Percentiles rank a stretch among this genome's conserved stretches.
These are phyloP conservation scores for Temnopleurus reevesii DNA, from an alignment of 53 echinoderm and acorn worm species.

Conservation along the genomic window DNA sequence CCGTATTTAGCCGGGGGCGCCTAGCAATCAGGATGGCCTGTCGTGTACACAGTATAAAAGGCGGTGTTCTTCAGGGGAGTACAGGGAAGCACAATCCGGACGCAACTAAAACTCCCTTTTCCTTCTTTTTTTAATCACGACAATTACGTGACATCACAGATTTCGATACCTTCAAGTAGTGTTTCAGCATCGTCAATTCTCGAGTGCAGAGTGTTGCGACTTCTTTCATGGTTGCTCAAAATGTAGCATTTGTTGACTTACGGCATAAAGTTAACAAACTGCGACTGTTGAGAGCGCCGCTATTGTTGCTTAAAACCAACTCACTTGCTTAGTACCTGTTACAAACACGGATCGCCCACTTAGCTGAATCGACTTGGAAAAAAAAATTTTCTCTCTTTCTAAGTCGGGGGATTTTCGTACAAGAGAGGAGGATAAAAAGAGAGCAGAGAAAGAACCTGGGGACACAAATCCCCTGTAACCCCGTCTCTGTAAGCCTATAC, in stretches of 20 bases:
- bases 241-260: constrained; percentile 44
- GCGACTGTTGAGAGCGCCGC: constrained; percentile 24
- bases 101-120: neutral
- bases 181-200: neutral
- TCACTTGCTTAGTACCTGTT: constrained; percentile 71
- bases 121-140: neutral
- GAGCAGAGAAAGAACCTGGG: constrained; percentile 68
- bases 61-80: neutral
- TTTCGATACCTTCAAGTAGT: neutral
- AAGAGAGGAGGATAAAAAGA: constrained; percentile 56
- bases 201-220: constrained; percentile 1
- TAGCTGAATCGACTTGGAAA: constrained; percentile 48
- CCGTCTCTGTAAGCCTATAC: constrained; percentile 94
- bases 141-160: constrained; percentile 8
- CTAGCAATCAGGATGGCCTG: constrained; percentile 67
- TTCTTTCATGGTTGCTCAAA: neutral
- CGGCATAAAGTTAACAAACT: constrained; percentile 45
- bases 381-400: neutral
- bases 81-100: constrained; percentile 27
- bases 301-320: constrained; percentile 51
- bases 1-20: constrained; percentile 69
- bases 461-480: constrained; percentile 75
- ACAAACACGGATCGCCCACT: constrained; percentile 59
- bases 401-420: neutral
- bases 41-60: constrained; percentile 53